Conservation (phyloP, 2,888 invertebrate genomes). For the Charanyca ferruginea region DNA sequence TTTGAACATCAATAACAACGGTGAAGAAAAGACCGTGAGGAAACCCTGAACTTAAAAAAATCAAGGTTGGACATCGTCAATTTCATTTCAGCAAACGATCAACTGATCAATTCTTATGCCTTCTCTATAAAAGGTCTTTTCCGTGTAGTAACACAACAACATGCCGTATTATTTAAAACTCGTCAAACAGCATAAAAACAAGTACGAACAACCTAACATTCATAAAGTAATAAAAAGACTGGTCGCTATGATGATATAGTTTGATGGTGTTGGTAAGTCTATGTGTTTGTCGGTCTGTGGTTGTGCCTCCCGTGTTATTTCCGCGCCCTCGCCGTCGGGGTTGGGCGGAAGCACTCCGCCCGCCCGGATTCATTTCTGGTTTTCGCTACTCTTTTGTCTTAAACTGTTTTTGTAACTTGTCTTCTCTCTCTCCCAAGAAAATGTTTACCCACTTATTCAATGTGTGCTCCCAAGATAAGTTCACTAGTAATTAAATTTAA, state of each 20-base stretch:
- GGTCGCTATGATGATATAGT: background rate
- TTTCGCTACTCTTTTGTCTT: conserved; percentile 90
- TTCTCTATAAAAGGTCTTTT: no score
- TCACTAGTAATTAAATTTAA: conserved; percentile 55
- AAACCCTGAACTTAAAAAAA: no score
- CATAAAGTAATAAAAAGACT: background rate
- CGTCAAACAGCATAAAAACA: background rate
- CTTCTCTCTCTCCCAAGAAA: conserved; percentile 76
- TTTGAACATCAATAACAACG: no score
- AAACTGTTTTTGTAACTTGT: conserved; percentile 87
- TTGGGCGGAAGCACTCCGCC: conserved; percentile 81
- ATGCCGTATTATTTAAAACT: background rate
- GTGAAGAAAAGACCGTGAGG: no score
- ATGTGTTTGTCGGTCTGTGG: conserved; percentile 65
- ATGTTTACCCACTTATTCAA: conserved; percentile 71
- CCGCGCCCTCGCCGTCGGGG: conserved; percentile 78
- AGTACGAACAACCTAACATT: background rate
- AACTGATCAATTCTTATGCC: no score
- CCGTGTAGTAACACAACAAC: no score
- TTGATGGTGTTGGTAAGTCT: conserved; percentile 47
- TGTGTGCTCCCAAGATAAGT: conserved; percentile 64
- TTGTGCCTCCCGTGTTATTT: conserved; percentile 77
- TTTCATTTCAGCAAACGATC: no score
- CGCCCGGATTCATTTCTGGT: conserved; percentile 89
- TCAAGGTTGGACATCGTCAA: no score